Percentiles rank a stretch among this genome's conserved stretches.
These are phyloP conservation scores for Choreutis nemorana DNA, from an alignment of 2,888 invertebrate genomes.

Conservation along the genomic window DNA sequence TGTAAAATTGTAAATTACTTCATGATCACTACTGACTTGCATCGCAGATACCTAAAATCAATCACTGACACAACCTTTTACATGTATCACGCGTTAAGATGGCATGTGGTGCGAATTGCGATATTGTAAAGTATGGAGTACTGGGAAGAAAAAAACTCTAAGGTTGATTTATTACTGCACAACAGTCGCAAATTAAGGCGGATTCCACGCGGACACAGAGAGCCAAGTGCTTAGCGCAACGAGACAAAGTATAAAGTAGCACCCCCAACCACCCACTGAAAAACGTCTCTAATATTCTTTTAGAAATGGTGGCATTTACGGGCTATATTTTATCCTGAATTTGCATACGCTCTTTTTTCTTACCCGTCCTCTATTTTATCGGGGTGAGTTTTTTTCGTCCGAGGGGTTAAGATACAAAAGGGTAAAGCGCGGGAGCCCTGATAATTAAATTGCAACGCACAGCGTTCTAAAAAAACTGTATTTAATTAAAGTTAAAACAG, in stretches of 20 bases:
- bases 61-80: too few relatives aligned
- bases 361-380: constrained; percentile 65
- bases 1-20: too few relatives aligned
- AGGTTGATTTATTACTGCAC: constrained; percentile 53
- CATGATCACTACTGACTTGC: too few relatives aligned
- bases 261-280: constrained; percentile 67
- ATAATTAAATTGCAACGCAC: constrained; percentile 64
- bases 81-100: too few relatives aligned
- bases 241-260: constrained; percentile 65
- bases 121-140: too few relatives aligned
- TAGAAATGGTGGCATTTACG: constrained; percentile 70
- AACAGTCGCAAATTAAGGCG: constrained; percentile 60
- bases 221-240: constrained; percentile 58
- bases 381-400: constrained; percentile 63
- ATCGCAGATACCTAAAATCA: too few relatives aligned
- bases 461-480: too few relatives aligned
- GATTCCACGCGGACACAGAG: constrained; percentile 52
- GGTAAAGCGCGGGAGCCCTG: constrained; percentile 60
- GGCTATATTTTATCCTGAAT: constrained; percentile 70
- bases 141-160: constrained; percentile 15
- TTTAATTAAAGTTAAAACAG: too few relatives aligned
- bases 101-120: too few relatives aligned
- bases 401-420: constrained; percentile 68
- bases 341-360: constrained; percentile 68
- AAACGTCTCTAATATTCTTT: constrained; percentile 70